Conservation (phyloP, 2,888 invertebrate species). For the Apeira syringaria region DNA sequence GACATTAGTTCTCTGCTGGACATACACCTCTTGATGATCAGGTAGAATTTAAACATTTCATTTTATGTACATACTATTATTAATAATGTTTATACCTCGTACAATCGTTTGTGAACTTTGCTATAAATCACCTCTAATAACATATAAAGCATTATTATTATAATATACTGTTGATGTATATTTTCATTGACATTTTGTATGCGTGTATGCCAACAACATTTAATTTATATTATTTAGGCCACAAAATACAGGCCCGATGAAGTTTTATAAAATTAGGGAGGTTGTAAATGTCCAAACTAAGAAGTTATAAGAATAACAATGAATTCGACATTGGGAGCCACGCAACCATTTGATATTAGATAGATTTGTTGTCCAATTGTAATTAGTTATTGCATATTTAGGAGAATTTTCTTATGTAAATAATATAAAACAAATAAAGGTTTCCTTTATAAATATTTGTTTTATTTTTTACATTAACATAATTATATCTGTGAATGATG, state of each 20-base stretch:
- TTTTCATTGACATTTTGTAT: constrained; percentile 19
- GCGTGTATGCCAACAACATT: constrained; percentile 21
- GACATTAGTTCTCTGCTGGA: too few relatives aligned
- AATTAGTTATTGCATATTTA: constrained; percentile 76
- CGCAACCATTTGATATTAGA: constrained; percentile 71
- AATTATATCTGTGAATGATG: constrained; percentile 14
- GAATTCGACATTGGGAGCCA: constrained; percentile 44
- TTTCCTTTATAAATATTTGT: constrained; percentile 66
- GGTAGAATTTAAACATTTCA: too few relatives aligned
- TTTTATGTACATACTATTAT: too few relatives aligned
- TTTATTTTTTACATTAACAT: constrained; percentile 39
- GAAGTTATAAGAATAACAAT: constrained; percentile 24
- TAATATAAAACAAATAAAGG: constrained; percentile 73
- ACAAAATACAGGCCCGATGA: constrained; percentile 26
- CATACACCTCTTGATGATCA: too few relatives aligned
- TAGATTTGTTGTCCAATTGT: constrained; percentile 76
- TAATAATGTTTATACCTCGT: too few relatives aligned
- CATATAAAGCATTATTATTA: too few relatives aligned
- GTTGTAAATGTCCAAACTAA: constrained; percentile 26
- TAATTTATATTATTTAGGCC: constrained; percentile 32
- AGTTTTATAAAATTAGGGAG: constrained; percentile 26
- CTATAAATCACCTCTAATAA: too few relatives aligned
- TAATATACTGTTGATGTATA: constrained; percentile 1
- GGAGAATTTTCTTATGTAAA: constrained; percentile 82
- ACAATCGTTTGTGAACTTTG: too few relatives aligned